Base-by-base conservation (phyloP, 2,113 vertebrate genomes). In the Pterocles burchelli region DNA sequence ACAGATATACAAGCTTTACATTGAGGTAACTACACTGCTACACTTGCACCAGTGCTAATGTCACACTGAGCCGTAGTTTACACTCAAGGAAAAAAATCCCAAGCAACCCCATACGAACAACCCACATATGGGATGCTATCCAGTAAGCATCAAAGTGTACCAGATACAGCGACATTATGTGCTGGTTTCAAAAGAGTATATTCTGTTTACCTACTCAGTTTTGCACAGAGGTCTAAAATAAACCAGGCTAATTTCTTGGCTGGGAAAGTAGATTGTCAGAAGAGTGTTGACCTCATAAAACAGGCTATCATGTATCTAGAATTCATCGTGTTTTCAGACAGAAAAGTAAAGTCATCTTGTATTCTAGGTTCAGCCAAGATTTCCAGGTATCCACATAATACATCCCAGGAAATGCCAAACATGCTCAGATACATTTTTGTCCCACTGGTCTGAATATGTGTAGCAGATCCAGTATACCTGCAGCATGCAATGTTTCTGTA, bases 61-160 rank as follows among this genome's bases (percentile, higher is more conserved):
- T 43, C 51, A 13, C 24, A 5, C 8, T 65, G 20, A 41, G 15
- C 15, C 33, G n/a, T 13, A 52, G 29, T 19, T 85, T 59, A 36
- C 6, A 43, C 21, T 41, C 9, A 7, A 48, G 29, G 3, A 1
- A 21, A 43, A 68, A 71, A 81, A 29, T 26, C 25, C 20, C 11
- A 4, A 82, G 34, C 13, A 43, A 33, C 6, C 7, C 45, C 8
- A 11, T 7, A 7, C 7, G 43, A 61, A 59, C 34, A 38, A 8
- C n/a, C 19, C 18, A 5, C 17, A 15, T 1, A 10, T 1, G 2
- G 6, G 58, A 22, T 22, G 22, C 17, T 58, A 51, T 11, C 20
- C 43, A 43, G 10, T 2, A 31, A 46, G 55, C 4, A 2, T 6
- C 66, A 88, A 80, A 76, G 33, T 28, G 28, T 26, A 68, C 9